A percentile compares a stretch with the other conserved stretches of the same genome.
phyloP scores from a whole-genome alignment of 2,797 vertebrate species.

The Galago senegalensis region DNA sequence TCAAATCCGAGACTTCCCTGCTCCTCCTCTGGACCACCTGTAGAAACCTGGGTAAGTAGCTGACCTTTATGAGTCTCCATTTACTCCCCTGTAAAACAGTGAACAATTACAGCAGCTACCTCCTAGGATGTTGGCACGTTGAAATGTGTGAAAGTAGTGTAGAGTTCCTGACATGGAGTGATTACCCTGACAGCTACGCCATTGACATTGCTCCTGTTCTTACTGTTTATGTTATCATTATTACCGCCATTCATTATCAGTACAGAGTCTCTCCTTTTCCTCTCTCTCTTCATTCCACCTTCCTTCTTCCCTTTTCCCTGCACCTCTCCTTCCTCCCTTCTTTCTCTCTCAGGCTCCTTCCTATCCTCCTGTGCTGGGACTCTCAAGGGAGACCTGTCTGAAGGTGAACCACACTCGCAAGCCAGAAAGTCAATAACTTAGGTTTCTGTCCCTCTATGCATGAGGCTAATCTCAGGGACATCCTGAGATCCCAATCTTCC shows the following conservation, averaged over 20 bases:
- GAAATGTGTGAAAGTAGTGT: neutral
- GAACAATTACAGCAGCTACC: neutral
- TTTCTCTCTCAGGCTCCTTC: neutral
- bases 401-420: neutral
- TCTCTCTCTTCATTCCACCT: neutral
- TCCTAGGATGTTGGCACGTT: neutral
- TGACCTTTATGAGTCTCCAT: neutral
- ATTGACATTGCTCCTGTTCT: neutral
- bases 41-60: neutral
- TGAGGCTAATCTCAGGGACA: neutral
- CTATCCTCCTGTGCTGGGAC: neutral
- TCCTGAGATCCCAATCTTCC: neutral
- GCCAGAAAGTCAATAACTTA: neutral
- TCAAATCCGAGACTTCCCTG: neutral
- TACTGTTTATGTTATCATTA: neutral
- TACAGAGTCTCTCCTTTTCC: neutral
- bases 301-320: neutral
- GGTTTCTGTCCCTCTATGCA: neutral
- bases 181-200: neutral
- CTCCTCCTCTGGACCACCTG: neutral
- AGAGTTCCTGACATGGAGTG: neutral
- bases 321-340: neutral
- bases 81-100: slow-evolving; percentile 3
- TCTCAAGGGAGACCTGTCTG: neutral
- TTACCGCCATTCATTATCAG: neutral